Evolutionary conservation across 1,140 invertebrate genomes (phyloP), one percentile per base, ranked within the genome.

Genomic region (Spodoptera frugiperda): DNA sequence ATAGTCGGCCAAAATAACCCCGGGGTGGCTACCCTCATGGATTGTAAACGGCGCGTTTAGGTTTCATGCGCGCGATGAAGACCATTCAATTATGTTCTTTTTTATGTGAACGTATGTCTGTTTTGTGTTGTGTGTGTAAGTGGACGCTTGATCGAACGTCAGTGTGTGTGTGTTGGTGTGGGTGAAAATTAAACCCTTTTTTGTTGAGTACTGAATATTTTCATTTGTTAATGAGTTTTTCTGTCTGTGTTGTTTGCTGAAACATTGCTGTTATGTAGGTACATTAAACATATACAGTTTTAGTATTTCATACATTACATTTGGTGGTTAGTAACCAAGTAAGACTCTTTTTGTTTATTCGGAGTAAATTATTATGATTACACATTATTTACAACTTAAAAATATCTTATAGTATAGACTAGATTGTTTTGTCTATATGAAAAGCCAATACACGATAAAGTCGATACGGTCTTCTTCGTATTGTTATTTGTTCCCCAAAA

Each of bases 1-100:
- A 93, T 93, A 89, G 90, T 87, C 86, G 84, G 81, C 82, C 87
- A 88, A 90, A 93, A 93, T 90, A 92, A 86, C 87, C 90, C 87
- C 54, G 73, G 63, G 70, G 79, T 77, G 57, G 80, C 81, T 79
- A 75, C 83, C 89, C 83, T 79, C 77, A 76, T 86, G 76, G 74
- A 72, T 82, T 87, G 86, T 88, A 86, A 87, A 86, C 82, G 82
- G 54, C 12, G 75, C 75, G 81, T 86, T 87, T 82, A 81, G 85
- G 77, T 85, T 83, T 65, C 30, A 49, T 80, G 75, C 55, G 72
- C 51, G 70, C 68, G 17, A 73, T 67, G 33, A 67, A 57, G 51
- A 68, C 15, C 39, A 59, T 68, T 59, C 53, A 57, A 67, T 67
- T 68, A 61, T 59, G 19, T 73, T 61, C 17, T 67, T 67, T 67